Evolutionary conservation across 92 coral and sea anemone genomes (phyloP), one percentile per base, ranked within the genome.

Genomic region (Parazoanthus swiftii): DNA sequence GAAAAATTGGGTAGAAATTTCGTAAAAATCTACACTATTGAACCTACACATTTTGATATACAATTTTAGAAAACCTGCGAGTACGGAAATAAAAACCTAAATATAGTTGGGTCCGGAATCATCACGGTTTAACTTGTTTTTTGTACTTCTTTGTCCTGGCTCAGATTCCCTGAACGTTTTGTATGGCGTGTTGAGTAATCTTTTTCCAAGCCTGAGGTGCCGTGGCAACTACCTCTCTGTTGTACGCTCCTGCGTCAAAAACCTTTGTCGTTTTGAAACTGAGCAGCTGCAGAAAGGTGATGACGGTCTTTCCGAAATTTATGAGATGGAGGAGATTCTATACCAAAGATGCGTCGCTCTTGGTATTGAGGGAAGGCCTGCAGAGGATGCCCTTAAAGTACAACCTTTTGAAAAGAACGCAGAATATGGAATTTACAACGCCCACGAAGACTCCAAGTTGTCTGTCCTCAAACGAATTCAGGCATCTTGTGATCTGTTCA

Each of bases 381-480:
- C 73, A 67, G 73, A 21, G 8, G 73, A 67, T 67, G 33, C 11
- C 73, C 73, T 67, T 67, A 67, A 67, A 67, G 73, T 23, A 67
- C 25, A 67, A 67, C 73, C 73, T 8, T 67, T 67, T 3, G 33
- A 67, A 67, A 7, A 67, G 33, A 25, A 13, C 33, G 73, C 11
- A 67, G 73, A 67, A 20, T 21, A 67, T 7, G 73, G 73, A 67
- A 67, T 67, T 21, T 67, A 67, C 1, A 67, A 67, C 33, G 26
- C 73, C 35, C 3, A 0, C 8, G 29, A 67, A 2, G 73, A 25
- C 1, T 67, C 73, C 73, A 67, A 67, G 73, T 54, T 54, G 59
- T 11, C 59, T 11, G 59, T 79, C 21, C 83, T 79, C 38, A 79
- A 33, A 70, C 83, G 83, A 4, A 79, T 79, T 7, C 83, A 79